Conservation (phyloP, 2,888 invertebrate genomes). For the Acronicta leporina region DNA sequence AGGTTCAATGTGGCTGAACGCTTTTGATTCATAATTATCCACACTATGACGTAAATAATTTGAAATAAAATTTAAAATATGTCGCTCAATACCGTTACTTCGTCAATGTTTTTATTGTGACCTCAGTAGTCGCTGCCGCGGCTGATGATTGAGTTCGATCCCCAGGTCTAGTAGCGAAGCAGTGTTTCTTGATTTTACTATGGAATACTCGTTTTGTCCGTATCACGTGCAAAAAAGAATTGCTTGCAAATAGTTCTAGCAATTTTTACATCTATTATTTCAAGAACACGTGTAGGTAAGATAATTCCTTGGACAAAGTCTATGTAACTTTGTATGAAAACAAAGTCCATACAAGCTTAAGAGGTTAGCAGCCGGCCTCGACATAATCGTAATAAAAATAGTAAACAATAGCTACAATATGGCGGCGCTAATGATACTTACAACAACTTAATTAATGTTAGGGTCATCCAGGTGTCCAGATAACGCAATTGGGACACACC, state of each 20-base stretch:
- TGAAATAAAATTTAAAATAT: constrained; percentile 8
- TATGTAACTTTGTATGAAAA: background rate
- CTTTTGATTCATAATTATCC: constrained; percentile 16
- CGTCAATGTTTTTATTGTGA: constrained; percentile 11
- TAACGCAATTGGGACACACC: constrained; percentile 24
- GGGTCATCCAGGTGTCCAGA: constrained; percentile 42
- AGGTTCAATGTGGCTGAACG: constrained; percentile 18
- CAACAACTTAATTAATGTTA: constrained; percentile 34
- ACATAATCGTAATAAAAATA: constrained; percentile 45
- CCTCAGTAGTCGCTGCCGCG: too few species aligned
- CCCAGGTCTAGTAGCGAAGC: too few species aligned
- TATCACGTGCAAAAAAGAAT: too few species aligned
- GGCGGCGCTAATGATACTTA: constrained; percentile 45
- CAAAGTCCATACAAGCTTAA: constrained; percentile 20
- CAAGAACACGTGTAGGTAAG: background rate
- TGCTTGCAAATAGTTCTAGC: too few species aligned
- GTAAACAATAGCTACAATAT: constrained; percentile 44
- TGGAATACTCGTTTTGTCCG: too few species aligned
- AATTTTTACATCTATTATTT: too few species aligned
- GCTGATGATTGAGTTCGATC: too few species aligned
- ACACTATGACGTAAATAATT: constrained; percentile 17
- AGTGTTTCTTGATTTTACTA: too few species aligned
- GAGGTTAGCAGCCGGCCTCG: constrained; percentile 45
- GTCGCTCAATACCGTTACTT: constrained; percentile 1
- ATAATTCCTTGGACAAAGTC: background rate